Evolutionary conservation across 2,113 vertebrate genomes (phyloP).

Genomic region (Narcine bancroftii): DNA sequence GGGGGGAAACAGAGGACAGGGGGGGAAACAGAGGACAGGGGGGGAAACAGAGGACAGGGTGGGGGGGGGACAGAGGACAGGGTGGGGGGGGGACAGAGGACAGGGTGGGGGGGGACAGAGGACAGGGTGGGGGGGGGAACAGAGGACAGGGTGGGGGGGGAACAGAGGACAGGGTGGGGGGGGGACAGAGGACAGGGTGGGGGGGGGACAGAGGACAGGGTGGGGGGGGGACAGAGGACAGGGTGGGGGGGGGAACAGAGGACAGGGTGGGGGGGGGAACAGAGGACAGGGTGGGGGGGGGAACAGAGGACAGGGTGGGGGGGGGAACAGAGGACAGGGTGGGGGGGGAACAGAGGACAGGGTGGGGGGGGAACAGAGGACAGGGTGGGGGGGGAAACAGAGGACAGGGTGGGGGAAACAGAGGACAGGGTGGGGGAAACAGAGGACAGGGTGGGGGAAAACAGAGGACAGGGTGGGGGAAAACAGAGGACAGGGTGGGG

Average conservation of each 20-base stretch:
- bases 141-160: neutral
- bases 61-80: neutral
- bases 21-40: neutral
- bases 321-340: neutral
- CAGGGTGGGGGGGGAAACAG: neutral
- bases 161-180: too few species aligned
- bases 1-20: neutral
- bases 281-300: neutral
- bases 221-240: neutral
- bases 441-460: neutral
- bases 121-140: too few species aligned
- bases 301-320: too few species aligned
- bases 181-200: neutral
- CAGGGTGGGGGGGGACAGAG: neutral
- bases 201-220: neutral
- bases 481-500: neutral
- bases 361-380: neutral
- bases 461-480: neutral
- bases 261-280: neutral
- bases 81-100: neutral
- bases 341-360: neutral
- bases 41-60: neutral
- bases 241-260: neutral
- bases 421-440: neutral
- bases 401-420: neutral